phyloP scores from a whole-genome alignment of 2,797 vertebrate species.

The Smutsia gigantea region DNA sequence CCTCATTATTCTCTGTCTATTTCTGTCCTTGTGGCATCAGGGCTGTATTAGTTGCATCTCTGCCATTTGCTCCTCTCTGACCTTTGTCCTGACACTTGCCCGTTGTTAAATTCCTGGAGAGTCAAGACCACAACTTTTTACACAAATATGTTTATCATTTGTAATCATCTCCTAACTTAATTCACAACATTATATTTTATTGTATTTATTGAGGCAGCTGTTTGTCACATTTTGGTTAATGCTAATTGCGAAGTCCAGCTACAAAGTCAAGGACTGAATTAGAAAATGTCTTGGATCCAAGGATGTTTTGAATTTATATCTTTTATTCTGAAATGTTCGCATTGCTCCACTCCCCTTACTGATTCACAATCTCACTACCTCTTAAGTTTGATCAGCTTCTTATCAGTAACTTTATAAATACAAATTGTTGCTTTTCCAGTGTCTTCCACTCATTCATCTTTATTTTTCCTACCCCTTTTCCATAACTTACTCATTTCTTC shows the following conservation, averaged over 20 bases:
- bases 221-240: constrained; percentile 14
- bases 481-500: not conserved
- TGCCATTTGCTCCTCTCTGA: not conserved
- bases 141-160: not conserved
- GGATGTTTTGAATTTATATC: not conserved
- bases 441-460: not conserved
- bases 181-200: not conserved
- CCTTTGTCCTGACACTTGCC: not conserved
- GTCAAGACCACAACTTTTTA: not conserved
- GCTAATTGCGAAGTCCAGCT: not conserved
- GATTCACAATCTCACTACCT: not conserved
- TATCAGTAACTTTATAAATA: not conserved
- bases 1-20: not conserved
- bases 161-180: not conserved
- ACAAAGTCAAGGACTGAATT: not conserved
- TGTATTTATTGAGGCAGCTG: not conserved
- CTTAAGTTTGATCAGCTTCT: not conserved
- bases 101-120: not conserved
- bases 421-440: not conserved
- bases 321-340: not conserved
- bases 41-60: not conserved
- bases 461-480: not conserved
- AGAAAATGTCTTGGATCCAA: not conserved
- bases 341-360: not conserved
- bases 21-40: not conserved